Evolutionary conservation across 2,113 vertebrate species (phyloP).

Genomic region (Tricholaema leucomelas): DNA sequence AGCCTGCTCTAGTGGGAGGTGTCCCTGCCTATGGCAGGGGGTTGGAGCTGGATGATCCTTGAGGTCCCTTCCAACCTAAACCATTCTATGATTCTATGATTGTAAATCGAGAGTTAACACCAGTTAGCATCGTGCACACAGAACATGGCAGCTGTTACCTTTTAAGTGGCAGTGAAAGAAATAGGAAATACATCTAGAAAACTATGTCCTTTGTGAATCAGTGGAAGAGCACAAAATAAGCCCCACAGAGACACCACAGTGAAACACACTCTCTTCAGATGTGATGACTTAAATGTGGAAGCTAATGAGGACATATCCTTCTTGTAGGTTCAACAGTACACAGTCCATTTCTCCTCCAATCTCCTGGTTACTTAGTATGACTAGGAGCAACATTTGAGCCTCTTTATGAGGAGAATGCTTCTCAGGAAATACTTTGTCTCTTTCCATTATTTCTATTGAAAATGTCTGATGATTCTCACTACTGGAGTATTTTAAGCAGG

Average conservation of each 20-base stretch:
- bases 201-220: not conserved
- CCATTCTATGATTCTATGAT: too few relatives aligned
- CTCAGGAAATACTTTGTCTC: slow-evolving; percentile 18
- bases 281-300: not conserved
- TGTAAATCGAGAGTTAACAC: too few relatives aligned
- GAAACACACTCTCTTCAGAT: not conserved
- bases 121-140: too few relatives aligned
- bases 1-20: too few relatives aligned
- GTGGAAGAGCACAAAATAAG: not conserved
- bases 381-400: not conserved
- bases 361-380: not conserved
- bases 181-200: too few relatives aligned
- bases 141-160: too few relatives aligned
- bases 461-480: slow-evolving; percentile 23
- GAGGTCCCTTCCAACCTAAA: too few relatives aligned
- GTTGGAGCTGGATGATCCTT: too few relatives aligned
- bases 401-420: not conserved
- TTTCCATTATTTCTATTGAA: slow-evolving; percentile 26
- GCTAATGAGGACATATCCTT: not conserved
- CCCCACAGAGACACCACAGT: not conserved
- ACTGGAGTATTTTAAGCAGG: slow-evolving; percentile 46
- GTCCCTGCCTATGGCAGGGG: too few relatives aligned
- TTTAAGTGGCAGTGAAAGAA: too few relatives aligned
- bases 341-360: not conserved
- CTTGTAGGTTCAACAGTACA: not conserved